Percentiles rank a stretch among this genome's conserved stretches.
Conservation (phyloP, 2,797 vertebrate species). For the Takifugu ocellatus region DNA sequence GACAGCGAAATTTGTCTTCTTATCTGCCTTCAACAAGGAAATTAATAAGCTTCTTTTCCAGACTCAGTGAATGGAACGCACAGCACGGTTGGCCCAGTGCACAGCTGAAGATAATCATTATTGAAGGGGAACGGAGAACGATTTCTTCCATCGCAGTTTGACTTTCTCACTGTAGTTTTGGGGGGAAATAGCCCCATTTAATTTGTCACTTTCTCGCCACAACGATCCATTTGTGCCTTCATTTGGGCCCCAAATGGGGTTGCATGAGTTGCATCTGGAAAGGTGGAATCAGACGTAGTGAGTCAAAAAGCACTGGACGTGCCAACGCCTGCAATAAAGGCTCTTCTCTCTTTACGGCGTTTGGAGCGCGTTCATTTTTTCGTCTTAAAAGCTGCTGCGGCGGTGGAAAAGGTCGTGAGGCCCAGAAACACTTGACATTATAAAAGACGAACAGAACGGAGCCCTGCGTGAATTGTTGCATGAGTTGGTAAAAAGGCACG, state of each 20-base stretch:
- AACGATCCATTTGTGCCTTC: too few relatives aligned
- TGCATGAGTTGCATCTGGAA: too few relatives aligned
- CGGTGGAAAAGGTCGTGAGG: slow-evolving; percentile 16
- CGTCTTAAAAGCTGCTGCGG: not conserved
- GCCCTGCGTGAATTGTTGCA: slow-evolving; percentile 6
- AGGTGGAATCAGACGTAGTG: too few relatives aligned
- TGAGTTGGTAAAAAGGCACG: slow-evolving; percentile 13
- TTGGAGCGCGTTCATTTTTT: not conserved
- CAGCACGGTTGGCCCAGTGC: not conserved
- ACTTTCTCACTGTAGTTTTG: not conserved
- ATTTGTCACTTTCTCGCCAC: too few relatives aligned
- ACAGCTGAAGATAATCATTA: not conserved
- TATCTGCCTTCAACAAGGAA: not conserved
- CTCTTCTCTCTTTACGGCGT: slow-evolving; percentile 26
- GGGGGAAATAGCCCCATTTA: not conserved
- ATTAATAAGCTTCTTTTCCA: not conserved
- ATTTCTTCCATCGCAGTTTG: not conserved
- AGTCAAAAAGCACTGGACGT: slow-evolving; percentile 15
- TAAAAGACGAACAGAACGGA: slow-evolving; percentile 22
- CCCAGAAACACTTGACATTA: slow-evolving; percentile 26
- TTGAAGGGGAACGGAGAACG: too few relatives aligned
- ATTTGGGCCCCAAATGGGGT: too few relatives aligned
- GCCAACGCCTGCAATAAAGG: slow-evolving; percentile 12
- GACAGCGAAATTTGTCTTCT: not conserved
- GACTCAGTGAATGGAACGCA: not conserved